Base-by-base conservation (phyloP, 2,888 invertebrate genomes). In the Neria commutata region DNA sequence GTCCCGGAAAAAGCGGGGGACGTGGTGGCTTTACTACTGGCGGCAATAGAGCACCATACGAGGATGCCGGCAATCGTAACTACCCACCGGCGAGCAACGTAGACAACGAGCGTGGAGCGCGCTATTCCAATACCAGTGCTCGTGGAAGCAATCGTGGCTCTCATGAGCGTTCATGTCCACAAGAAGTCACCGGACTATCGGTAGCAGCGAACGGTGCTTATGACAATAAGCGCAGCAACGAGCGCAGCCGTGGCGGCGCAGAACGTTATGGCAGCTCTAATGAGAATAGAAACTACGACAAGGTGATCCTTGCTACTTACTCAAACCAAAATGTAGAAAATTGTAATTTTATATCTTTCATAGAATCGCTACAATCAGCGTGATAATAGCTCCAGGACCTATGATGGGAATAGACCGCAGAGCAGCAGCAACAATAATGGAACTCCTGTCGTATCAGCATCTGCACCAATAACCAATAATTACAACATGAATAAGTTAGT, bases 401-500 rank as follows among this genome's bases (percentile, higher is more conserved):
- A 3, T 19, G 14, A 42, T 4, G 42, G 42, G 6, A 19, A 21
- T 19, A 17, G 42, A 19, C 17, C 4, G 5, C 42, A 29, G 29
- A 56, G 46, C 33, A 61, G 42, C 26, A 61, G 37, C 50, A 63
- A 56, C 45, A 51, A 29, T 40, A 56, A 29, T 21, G 60, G 53
- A 46, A 58, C 24, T 29, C 33, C 52, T 25, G 34, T 29, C 19
- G 17, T n/a, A 21, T 24, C 59, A 17, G 29, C 24, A 56, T 26
- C 19, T 54, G 5, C 17, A 16, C 50, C 50, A 14, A 29, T 19
- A 5, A 19, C 5, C n/a, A 50, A 29, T 16, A 29, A 25, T 25
- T 26, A 17, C 48, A 48, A 48, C 21, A 66, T 74, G 23, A 68
- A 69, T 23, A 72, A 73, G 45, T 64, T 74, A 6, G 66, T 67